These are phyloP conservation scores for Anser cygnoides DNA, from an alignment of 2,113 vertebrate genomes.

Conservation along the genomic window DNA sequence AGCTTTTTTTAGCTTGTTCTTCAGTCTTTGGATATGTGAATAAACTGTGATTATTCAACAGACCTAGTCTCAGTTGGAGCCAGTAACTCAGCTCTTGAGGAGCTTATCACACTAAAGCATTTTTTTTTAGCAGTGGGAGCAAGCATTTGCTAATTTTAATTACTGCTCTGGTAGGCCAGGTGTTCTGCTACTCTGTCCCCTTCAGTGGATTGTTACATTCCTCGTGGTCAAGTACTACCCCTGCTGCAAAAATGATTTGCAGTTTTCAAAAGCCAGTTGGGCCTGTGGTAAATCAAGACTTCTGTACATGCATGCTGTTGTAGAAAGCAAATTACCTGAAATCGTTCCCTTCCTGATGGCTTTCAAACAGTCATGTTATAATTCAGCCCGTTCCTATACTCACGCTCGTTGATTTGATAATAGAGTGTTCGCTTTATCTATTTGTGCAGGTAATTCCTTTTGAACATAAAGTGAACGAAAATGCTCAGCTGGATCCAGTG, in stretches of 20 bases:
- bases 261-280: not conserved
- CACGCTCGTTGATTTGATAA: not conserved
- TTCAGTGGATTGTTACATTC: not conserved
- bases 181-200: not conserved
- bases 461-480: conserved; percentile 41
- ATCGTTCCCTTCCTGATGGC: not conserved
- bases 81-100: not conserved
- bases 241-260: not conserved
- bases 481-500: not conserved
- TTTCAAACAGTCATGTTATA: not conserved
- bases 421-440: accelerated
- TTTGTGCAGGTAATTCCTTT: conserved; percentile 42
- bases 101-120: not conserved
- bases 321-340: not conserved
- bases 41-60: not conserved
- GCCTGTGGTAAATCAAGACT: not conserved
- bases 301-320: accelerated
- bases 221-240: not conserved
- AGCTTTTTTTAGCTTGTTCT: not conserved
- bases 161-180: not conserved
- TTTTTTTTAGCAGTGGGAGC: not conserved
- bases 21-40: not conserved
- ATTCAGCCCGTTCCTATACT: not conserved
- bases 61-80: not conserved
- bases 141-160: not conserved